These are phyloP conservation scores for Taxidea taxus DNA, from an alignment of 2,113 vertebrate genomes.

Conservation along the genomic window DNA sequence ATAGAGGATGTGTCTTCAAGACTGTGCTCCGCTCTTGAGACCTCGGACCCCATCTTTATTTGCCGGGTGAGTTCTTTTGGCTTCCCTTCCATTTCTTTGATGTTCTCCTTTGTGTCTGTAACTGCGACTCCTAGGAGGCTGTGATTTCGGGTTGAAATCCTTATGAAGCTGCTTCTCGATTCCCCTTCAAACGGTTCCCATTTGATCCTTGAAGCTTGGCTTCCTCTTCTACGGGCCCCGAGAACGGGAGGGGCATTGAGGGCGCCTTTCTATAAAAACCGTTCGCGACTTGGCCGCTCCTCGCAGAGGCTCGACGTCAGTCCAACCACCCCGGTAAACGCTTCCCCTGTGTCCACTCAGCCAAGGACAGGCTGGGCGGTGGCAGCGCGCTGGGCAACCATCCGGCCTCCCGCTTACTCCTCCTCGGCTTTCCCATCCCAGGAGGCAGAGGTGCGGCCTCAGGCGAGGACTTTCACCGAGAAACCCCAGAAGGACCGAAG, in stretches of 20 bases:
- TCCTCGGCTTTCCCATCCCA: neutral
- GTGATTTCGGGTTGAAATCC: neutral
- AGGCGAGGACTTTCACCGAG: neutral
- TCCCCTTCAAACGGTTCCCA: neutral
- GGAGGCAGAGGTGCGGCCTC: neutral
- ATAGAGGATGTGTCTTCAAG: neutral
- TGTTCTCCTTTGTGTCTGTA: neutral
- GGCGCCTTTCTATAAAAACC: neutral
- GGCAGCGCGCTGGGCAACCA: neutral
- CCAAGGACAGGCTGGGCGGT: neutral
- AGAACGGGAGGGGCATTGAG: neutral
- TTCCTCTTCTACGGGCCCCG: neutral
- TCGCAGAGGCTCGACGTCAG: neutral
- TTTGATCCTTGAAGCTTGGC: neutral
- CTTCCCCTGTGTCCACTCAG: no score
- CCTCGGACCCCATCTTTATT: neutral
- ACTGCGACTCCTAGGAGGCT: neutral
- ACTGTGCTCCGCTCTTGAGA: neutral
- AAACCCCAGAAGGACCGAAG: neutral
- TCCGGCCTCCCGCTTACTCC: neutral
- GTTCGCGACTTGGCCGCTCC: neutral
- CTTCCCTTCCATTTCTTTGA: neutral
- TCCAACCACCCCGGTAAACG: neutral
- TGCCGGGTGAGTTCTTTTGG: neutral
- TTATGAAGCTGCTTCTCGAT: neutral